A percentile compares a stretch with the other conserved stretches of the same genome.
These are phyloP conservation scores for Lasius platythorax DNA, from an alignment of 2,888 invertebrate genomes.

Conservation along the genomic window DNA sequence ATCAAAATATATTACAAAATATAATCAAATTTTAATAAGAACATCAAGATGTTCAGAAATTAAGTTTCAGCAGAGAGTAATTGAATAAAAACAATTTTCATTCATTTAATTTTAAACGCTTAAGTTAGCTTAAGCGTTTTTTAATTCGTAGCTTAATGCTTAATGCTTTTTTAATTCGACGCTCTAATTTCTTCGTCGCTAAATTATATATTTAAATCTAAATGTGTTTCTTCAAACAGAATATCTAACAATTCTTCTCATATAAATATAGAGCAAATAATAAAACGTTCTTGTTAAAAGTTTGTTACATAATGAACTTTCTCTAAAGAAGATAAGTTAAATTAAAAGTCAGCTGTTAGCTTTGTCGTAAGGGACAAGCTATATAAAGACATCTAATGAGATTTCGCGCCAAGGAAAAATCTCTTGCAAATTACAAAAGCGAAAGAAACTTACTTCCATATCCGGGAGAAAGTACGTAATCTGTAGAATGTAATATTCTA, in stretches of 20 bases:
- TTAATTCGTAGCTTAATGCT: too few species aligned
- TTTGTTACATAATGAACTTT: not conserved
- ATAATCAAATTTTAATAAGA: not conserved
- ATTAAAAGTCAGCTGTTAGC: not conserved
- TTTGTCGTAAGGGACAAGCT: not conserved
- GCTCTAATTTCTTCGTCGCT: not conserved
- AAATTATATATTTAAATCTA: not conserved
- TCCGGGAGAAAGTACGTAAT: constrained; percentile 23
- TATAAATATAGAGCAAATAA: not conserved
- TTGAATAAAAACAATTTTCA: not conserved
- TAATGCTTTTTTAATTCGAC: not conserved
- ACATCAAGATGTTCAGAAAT: not conserved
- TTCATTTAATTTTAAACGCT: not conserved
- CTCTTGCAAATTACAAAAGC: not conserved
- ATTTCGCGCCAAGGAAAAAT: not conserved
- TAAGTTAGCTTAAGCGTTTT: not conserved
- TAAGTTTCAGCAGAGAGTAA: not conserved
- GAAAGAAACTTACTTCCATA: not conserved
- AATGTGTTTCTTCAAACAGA: not conserved
- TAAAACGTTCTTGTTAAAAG: not conserved
- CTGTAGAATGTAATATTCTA: not conserved
- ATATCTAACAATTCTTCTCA: not conserved
- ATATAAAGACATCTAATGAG: not conserved
- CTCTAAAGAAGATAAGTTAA: not conserved
- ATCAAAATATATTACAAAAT: not conserved